These are phyloP conservation scores for Lasaia peninsularis DNA, from an alignment of 1,140 invertebrate species.

Conservation along the genomic window DNA sequence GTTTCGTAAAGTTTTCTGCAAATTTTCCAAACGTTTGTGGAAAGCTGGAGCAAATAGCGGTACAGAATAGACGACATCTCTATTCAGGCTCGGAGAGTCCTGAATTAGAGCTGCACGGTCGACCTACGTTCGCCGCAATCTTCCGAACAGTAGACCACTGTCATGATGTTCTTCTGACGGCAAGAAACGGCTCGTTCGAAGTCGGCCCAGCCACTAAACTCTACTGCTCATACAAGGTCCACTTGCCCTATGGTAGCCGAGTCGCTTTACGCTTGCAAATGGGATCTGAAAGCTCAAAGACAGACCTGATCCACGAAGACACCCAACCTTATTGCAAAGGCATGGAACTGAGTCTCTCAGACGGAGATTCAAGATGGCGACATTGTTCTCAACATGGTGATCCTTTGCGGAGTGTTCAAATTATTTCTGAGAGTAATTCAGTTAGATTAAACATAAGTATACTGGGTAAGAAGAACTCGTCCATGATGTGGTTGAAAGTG, in stretches of 20 bases:
- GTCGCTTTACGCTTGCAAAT: conserved; percentile 78
- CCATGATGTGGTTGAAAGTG: conserved; percentile 67
- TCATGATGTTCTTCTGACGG: conserved; percentile 80
- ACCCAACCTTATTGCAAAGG: conserved; percentile 67
- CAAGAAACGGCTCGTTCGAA: conserved; percentile 79
- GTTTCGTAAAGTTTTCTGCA: conserved; percentile 77
- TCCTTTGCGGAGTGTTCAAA: conserved; percentile 75
- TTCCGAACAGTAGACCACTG: conserved; percentile 82
- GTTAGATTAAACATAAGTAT: conserved; percentile 71
- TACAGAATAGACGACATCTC: conserved; percentile 76
- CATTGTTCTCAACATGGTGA: conserved; percentile 78
- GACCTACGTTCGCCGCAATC: conserved; percentile 79
- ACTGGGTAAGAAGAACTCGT: conserved; percentile 48
- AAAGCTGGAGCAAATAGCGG: conserved; percentile 80
- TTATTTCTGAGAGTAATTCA: conserved; percentile 77
- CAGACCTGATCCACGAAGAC: conserved; percentile 55
- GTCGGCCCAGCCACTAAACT: conserved; percentile 75
- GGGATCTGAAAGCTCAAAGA: conserved; percentile 55
- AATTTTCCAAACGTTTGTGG: conserved; percentile 75
- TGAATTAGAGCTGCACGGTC: conserved; percentile 75
- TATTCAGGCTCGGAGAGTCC: conserved; percentile 68
- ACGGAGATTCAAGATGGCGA: conserved; percentile 76
- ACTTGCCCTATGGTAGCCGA: conserved; percentile 81
- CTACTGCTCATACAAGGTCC: conserved; percentile 80
- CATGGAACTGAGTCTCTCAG: conserved; percentile 74